Conservation (phyloP, 2,888 invertebrate genomes). For the Leptura quadrifasciata region DNA sequence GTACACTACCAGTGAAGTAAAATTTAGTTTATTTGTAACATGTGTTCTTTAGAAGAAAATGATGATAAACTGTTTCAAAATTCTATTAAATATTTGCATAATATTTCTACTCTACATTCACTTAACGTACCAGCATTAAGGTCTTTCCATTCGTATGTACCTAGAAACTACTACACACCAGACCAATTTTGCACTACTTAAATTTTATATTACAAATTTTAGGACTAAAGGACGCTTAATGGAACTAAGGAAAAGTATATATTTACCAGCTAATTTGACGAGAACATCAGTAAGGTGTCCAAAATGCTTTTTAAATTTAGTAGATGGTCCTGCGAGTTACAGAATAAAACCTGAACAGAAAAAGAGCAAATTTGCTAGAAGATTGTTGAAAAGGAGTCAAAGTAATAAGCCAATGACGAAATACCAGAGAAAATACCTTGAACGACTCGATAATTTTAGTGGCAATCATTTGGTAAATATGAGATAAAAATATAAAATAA, state of each 20-base stretch:
- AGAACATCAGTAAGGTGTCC: conserved; percentile 45
- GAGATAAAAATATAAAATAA: background rate
- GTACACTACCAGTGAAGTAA: no score
- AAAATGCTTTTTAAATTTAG: conserved; percentile 49
- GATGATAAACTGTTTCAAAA: conserved; percentile 43
- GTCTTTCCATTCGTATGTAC: conserved; percentile 48
- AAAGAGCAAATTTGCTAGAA: conserved; percentile 48
- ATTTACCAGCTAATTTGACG: conserved; percentile 43
- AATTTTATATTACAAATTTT: conserved; percentile 8
- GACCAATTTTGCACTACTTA: conserved; percentile 6
- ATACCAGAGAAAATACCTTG: conserved; percentile 49
- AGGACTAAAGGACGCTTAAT: conserved; percentile 51
- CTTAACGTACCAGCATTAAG: conserved; percentile 47
- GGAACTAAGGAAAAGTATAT: conserved; percentile 43
- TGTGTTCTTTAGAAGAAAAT: conserved; percentile 15
- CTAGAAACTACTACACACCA: no score
- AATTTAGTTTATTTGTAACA: background rate
- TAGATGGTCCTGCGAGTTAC: conserved; percentile 51
- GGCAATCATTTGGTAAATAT: conserved; percentile 52
- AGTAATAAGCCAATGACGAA: conserved; percentile 45
- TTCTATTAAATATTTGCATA: conserved; percentile 48
- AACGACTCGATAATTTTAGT: conserved; percentile 38
- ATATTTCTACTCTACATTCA: conserved; percentile 42
- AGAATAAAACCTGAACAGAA: conserved; percentile 44
- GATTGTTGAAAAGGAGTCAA: conserved; percentile 41